phyloP scores from a whole-genome alignment of 2,113 vertebrate species.

The Sturnira hondurensis region DNA sequence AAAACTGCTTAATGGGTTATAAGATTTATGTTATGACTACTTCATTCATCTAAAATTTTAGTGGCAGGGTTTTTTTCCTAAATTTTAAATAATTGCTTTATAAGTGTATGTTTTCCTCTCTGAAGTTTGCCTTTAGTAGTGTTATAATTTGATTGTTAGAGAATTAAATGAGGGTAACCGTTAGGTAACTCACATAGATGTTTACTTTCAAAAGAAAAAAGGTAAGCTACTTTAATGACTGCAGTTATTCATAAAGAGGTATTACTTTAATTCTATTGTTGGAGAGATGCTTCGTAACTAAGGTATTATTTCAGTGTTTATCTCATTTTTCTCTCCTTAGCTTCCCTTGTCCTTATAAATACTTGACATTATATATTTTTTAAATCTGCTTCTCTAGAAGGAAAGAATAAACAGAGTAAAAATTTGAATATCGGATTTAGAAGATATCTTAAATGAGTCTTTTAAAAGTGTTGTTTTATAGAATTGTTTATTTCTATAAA shows the following conservation, averaged over 20 bases:
- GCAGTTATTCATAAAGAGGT: neutral
- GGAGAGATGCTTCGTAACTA: neutral
- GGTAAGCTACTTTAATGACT: neutral
- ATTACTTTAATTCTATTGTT: neutral
- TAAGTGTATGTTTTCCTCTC: slow-evolving; percentile 39
- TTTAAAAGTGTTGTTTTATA: slow-evolving; percentile 13
- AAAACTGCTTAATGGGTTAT: slow-evolving; percentile 12
- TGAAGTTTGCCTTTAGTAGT: neutral
- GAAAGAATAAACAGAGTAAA: neutral
- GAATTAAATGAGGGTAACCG: slow-evolving; percentile 14
- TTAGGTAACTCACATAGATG: neutral
- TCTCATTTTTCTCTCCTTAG: neutral
- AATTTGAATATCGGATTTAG: slow-evolving; percentile 17
- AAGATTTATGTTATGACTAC: neutral
- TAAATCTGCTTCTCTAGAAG: neutral
- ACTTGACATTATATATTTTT: neutral
- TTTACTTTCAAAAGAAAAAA: neutral
- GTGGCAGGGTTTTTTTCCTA: neutral
- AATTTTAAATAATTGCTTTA: slow-evolving; percentile 15
- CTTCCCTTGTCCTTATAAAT: neutral
- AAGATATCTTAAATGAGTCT: neutral
- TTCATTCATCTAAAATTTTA: slow-evolving; percentile 26
- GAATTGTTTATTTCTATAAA: slow-evolving; percentile 5
- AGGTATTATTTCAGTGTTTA: neutral
- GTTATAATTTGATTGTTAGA: slow-evolving; percentile 9